Evolutionary conservation across 2,797 vertebrate genomes (phyloP).

Genomic region (Anas flavirostris): DNA sequence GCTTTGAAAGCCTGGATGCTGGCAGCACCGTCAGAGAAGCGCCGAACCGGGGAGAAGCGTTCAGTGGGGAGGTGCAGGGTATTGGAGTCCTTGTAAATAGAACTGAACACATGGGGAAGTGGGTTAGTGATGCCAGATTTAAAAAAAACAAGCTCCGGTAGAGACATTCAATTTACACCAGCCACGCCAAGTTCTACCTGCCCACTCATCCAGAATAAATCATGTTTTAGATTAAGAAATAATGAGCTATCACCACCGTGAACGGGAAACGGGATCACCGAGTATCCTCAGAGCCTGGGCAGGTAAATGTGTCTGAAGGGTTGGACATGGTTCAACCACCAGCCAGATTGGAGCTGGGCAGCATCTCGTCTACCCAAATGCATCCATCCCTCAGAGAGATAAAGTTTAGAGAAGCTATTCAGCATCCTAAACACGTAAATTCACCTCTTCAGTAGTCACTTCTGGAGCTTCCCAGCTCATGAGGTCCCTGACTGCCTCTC

Average conservation of each 20-base stretch:
- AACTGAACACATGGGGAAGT: conserved; percentile 78
- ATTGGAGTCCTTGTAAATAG: conserved; percentile 98
- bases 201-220: neutral
- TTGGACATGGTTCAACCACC: neutral
- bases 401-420: neutral
- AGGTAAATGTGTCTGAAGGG: neutral
- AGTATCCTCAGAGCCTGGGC: neutral
- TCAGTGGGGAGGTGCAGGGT: conserved; percentile 98
- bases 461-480: neutral
- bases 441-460: neutral
- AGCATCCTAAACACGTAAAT: neutral
- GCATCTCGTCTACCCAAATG: neutral
- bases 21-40: conserved; percentile 96
- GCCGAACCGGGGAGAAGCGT: conserved; percentile 96
- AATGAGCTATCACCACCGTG: neutral
- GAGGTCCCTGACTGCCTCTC: neutral
- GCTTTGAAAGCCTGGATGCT: conserved; percentile 98
- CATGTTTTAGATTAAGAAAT: neutral
- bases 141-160: neutral
- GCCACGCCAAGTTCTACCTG: neutral
- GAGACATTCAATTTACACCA: neutral
- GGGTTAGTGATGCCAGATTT: neutral
- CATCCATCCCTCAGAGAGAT: neutral
- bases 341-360: neutral
- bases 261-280: neutral